These are phyloP conservation scores for Osedax fenrisi DNA, from an alignment of 2,888 invertebrate genomes.

Conservation along the genomic window DNA sequence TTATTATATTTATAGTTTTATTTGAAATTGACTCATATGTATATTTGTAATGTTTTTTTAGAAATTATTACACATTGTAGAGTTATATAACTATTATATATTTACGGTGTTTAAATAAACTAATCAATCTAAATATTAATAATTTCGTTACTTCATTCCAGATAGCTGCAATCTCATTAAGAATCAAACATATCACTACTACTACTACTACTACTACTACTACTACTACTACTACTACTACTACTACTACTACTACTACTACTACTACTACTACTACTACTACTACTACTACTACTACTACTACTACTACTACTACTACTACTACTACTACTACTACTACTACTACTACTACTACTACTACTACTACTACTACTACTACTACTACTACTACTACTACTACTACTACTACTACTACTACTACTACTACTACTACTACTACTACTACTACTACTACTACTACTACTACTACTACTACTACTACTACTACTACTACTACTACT, in stretches of 20 bases:
- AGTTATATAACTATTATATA: no score
- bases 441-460: slow-evolving; percentile 28
- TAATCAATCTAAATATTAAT: no score
- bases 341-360: slow-evolving; percentile 22
- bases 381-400: not conserved
- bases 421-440: slow-evolving; percentile 24
- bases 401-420: not conserved
- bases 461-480: slow-evolving; percentile 12
- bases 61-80: no score
- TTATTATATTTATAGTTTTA: no score
- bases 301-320: slow-evolving; percentile 24
- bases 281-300: slow-evolving; percentile 26
- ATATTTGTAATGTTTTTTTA: no score
- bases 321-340: slow-evolving; percentile 24
- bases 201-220: slow-evolving; percentile 28
- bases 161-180: no score
- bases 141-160: no score
- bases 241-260: slow-evolving; percentile 21
- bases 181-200: slow-evolving; percentile 4
- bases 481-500: slow-evolving; percentile 28
- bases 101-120: no score
- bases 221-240: slow-evolving; percentile 28
- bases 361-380: slow-evolving; percentile 19
- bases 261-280: slow-evolving; percentile 27
- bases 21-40: no score